Percentiles rank a stretch among this genome's conserved stretches.
Conservation (phyloP, 2,888 invertebrate species). For the Julus scandinavius region DNA sequence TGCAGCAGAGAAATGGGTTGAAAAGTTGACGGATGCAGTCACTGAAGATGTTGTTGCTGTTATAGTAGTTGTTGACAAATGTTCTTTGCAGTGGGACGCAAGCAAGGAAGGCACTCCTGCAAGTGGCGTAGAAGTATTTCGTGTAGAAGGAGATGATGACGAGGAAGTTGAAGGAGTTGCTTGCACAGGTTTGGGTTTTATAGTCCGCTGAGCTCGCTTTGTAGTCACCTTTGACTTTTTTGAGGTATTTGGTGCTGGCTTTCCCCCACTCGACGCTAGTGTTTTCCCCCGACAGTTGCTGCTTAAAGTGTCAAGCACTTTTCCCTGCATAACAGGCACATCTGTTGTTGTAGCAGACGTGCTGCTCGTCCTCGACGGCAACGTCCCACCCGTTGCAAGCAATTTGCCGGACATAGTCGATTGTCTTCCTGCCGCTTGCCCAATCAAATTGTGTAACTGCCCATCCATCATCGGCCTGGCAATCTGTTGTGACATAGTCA, state of each 20-base stretch:
- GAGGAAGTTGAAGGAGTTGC: not conserved
- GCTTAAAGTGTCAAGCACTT: not conserved
- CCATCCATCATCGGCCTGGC: not conserved
- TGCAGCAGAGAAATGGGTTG: not conserved
- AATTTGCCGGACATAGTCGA: not conserved
- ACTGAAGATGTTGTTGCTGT: not conserved
- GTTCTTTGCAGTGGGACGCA: not conserved
- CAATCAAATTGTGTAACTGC: not conserved
- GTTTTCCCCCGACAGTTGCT: not conserved
- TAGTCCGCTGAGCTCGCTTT: slow-evolving; percentile 53
- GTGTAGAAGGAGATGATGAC: slow-evolving; percentile 7
- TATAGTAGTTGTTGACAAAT: not conserved
- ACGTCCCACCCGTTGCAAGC: not conserved
- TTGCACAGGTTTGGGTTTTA: slow-evolving; percentile 56
- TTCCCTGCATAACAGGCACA: not conserved
- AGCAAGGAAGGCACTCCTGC: not conserved
- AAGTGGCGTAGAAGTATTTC: not conserved
- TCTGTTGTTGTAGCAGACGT: not conserved
- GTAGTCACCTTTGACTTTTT: slow-evolving; percentile 27
- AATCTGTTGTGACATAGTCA: not conserved
- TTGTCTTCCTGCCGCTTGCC: not conserved
- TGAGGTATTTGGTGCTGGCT: slow-evolving; percentile 14
- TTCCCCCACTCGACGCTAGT: not conserved
- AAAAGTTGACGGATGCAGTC: not conserved
- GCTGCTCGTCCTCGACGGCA: slow-evolving; percentile 26